Evolutionary conservation across 2,888 invertebrate species (phyloP).

Genomic region (Parelbella ahira): DNA sequence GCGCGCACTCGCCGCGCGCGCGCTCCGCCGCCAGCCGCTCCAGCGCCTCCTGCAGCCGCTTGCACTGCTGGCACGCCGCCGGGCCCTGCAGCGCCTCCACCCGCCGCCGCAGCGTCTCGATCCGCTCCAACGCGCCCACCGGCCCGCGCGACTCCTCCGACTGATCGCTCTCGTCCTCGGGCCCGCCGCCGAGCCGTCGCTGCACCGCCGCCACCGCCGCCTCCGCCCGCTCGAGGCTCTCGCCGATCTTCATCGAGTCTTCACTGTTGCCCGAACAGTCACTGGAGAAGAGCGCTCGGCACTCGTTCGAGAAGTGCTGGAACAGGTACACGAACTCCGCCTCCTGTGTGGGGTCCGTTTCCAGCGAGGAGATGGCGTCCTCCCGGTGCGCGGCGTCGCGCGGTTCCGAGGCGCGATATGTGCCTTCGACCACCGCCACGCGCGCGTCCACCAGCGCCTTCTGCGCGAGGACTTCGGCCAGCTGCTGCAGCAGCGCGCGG

Average conservation of each 20-base stretch:
- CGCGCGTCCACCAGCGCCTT: slow-evolving; percentile 89
- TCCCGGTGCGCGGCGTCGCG: slow-evolving; percentile 46
- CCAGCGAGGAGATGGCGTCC: slow-evolving; percentile 68
- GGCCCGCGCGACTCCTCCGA: slow-evolving; percentile 21
- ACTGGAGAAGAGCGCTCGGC: slow-evolving; percentile 80
- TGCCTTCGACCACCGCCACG: slow-evolving; percentile 84
- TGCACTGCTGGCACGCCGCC: slow-evolving; percentile 75
- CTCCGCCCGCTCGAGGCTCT: slow-evolving; percentile 75
- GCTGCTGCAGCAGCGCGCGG: slow-evolving; percentile 75
- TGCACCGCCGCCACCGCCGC: slow-evolving; percentile 65
- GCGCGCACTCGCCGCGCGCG: slow-evolving; percentile 59
- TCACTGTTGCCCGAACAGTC: slow-evolving; percentile 79
- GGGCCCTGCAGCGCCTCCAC: slow-evolving; percentile 73
- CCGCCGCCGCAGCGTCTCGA: slow-evolving; percentile 68
- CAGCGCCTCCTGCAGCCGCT: slow-evolving; percentile 76
- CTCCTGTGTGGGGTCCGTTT: slow-evolving; percentile 80
- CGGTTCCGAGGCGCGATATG: slow-evolving; percentile 59
- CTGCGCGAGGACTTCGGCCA: slow-evolving; percentile 86
- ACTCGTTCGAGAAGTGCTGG: slow-evolving; percentile 83
- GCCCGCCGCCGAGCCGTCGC: slow-evolving; percentile 49
- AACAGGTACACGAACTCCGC: slow-evolving; percentile 85
- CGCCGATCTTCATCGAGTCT: slow-evolving; percentile 78
- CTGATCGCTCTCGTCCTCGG: slow-evolving; percentile 34
- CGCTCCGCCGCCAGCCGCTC: slow-evolving; percentile 68
- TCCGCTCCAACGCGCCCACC: slow-evolving; percentile 46